These are phyloP conservation scores for Pollenia griseotomentosa DNA, from an alignment of 2,888 invertebrate species.

Conservation along the genomic window DNA sequence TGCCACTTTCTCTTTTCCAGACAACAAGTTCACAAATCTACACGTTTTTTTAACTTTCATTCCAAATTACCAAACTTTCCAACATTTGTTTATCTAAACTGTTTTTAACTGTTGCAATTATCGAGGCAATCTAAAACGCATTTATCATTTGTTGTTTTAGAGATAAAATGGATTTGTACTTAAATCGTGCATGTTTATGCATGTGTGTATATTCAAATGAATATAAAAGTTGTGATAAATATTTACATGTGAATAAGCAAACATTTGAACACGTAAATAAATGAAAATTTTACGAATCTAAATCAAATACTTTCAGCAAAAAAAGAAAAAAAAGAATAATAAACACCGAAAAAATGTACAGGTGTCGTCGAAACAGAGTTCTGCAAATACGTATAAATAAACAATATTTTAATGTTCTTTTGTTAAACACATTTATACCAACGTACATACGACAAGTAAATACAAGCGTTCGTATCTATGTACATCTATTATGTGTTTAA, in stretches of 20 bases:
- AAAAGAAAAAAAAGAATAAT: not conserved
- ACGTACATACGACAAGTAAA: not conserved
- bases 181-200: not conserved
- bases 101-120: constrained; percentile 67
- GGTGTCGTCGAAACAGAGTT: not conserved
- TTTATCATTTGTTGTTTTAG: constrained; percentile 65
- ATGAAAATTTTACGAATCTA: constrained; percentile 21
- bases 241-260: constrained; percentile 37
- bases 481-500: no score
- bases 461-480: no score
- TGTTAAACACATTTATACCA: not conserved
- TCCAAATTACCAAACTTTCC: not conserved
- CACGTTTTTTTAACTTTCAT: not conserved
- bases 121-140: constrained; percentile 65
- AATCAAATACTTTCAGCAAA: constrained; percentile 13
- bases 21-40: not conserved
- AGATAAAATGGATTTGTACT: constrained; percentile 42
- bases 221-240: constrained; percentile 34
- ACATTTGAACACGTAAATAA: constrained; percentile 7
- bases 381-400: constrained; percentile 21
- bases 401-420: not conserved
- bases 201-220: not conserved
- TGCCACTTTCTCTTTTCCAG: not conserved
- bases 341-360: not conserved
- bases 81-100: constrained; percentile 49